Conservation (phyloP, 2,797 vertebrate species). For the Cirrhinus mrigala region DNA sequence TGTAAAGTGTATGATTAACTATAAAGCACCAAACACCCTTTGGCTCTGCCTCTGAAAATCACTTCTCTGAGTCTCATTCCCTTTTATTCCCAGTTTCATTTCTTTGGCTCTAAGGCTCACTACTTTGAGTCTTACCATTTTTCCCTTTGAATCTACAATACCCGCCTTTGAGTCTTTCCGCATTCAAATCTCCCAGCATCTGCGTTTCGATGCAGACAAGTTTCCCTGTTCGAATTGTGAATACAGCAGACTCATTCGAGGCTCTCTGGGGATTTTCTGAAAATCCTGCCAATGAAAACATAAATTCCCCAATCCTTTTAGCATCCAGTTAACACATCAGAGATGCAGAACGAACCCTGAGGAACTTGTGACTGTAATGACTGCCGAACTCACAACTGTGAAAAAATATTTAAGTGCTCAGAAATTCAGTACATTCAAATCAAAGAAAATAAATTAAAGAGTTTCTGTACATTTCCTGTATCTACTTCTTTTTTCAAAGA, state of each 20-base stretch:
- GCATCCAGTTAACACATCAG: constrained; percentile 36
- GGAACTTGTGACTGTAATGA: constrained; percentile 9
- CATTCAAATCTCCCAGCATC: constrained; percentile 7
- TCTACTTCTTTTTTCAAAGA: not conserved
- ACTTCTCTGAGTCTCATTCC: not conserved
- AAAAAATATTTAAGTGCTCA: not conserved
- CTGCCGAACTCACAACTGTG: not conserved
- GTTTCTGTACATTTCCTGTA: not conserved
- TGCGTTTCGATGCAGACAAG: not conserved
- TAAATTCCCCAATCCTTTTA: constrained; percentile 46
- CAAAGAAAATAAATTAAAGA: not conserved
- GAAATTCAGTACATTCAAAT: not conserved
- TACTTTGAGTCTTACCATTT: not conserved
- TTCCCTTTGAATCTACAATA: not conserved
- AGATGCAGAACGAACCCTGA: constrained; percentile 33
- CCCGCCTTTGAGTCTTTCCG: not conserved
- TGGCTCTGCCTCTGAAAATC: not conserved
- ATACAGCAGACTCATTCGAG: not conserved
- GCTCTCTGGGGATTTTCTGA: constrained; percentile 3
- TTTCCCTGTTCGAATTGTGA: not conserved
- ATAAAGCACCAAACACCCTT: not conserved
- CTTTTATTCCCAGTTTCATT: not conserved
- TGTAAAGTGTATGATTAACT: not conserved
- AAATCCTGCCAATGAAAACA: constrained; percentile 40
- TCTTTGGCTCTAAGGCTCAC: not conserved